phyloP scores from a whole-genome alignment of 2,888 invertebrate genomes.

The Magallana nippona region DNA sequence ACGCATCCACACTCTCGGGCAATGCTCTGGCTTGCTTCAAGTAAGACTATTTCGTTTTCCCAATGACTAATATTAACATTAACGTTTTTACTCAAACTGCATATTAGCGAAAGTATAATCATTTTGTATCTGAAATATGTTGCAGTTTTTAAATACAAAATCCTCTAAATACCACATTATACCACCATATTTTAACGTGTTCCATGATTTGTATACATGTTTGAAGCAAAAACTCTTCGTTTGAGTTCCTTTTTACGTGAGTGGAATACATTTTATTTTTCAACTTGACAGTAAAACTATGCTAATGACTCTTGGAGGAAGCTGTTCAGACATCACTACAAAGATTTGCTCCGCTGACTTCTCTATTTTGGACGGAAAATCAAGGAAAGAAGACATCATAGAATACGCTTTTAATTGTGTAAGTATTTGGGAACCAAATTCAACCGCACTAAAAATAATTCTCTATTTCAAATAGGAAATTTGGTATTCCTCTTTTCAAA shows the following conservation, averaged over 20 bases:
- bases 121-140: too few species aligned
- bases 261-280: too few species aligned
- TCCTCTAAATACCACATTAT: too few species aligned
- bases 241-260: too few species aligned
- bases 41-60: neutral
- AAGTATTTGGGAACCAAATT: neutral
- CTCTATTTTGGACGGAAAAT: neutral
- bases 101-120: too few species aligned
- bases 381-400: neutral
- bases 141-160: too few species aligned
- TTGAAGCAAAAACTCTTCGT: neutral
- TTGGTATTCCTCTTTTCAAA: too few species aligned
- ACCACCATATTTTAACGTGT: too few species aligned
- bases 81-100: too few species aligned
- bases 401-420: neutral
- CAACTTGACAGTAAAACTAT: neutral
- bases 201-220: too few species aligned
- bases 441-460: neutral
- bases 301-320: neutral
- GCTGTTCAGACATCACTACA: neutral
- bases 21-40: neutral
- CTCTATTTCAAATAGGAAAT: too few species aligned
- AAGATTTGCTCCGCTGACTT: constrained; percentile 18
- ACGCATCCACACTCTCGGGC: constrained; percentile 11
- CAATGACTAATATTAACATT: too few species aligned